These are phyloP conservation scores for Campoplex capitator DNA, from an alignment of 2,888 invertebrate species.

Conservation along the genomic window DNA sequence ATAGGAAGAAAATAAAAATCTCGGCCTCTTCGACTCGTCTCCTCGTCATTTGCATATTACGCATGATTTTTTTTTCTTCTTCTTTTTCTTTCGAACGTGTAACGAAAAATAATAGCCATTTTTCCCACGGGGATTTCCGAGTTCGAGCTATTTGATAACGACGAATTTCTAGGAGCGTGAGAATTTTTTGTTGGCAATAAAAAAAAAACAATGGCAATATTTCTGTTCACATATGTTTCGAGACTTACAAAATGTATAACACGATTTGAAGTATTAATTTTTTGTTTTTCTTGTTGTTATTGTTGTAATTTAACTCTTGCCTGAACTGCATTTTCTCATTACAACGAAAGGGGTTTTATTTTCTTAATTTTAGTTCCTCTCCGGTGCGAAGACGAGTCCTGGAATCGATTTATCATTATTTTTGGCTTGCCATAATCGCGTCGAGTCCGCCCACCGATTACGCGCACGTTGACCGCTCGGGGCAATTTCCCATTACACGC, in stretches of 20 bases:
- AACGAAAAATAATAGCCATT: neutral
- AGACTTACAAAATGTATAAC: neutral
- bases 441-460: constrained; percentile 80
- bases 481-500: constrained; percentile 81
- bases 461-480: constrained; percentile 77
- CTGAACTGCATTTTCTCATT: constrained; percentile 43
- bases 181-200: neutral
- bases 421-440: constrained; percentile 82
- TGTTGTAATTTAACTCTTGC: constrained; percentile 21
- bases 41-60: constrained; percentile 22
- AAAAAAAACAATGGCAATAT: neutral
- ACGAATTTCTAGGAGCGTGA: neutral
- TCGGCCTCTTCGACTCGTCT: neutral
- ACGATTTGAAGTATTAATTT: neutral
- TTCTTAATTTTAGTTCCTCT: constrained; percentile 29
- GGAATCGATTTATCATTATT: constrained; percentile 80
- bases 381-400: constrained; percentile 69
- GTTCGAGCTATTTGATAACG: neutral
- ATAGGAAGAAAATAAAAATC: too few species aligned
- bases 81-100: neutral
- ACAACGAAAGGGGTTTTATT: constrained; percentile 30
- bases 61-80: neutral
- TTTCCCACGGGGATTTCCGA: neutral
- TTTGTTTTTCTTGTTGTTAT: neutral
- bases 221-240: neutral